A percentile compares a stretch with the other conserved stretches of the same genome.
Evolutionary conservation across 2,113 vertebrate species (phyloP).

Genomic region (Geococcyx californianus): DNA sequence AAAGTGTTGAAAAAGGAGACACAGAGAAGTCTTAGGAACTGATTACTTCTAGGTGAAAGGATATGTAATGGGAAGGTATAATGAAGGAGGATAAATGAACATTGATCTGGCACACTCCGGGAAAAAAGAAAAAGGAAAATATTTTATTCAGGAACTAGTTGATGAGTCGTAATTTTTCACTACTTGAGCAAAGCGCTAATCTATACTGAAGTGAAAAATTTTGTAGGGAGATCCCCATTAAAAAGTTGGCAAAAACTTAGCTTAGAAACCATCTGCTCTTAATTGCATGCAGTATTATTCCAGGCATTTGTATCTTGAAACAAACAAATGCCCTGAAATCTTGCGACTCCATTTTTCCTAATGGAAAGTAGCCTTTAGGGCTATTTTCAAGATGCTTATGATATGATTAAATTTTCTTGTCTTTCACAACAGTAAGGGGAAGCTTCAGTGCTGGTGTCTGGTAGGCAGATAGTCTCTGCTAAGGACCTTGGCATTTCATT

Average conservation of each 20-base stretch:
- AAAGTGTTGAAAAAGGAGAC: background rate
- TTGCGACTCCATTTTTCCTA: background rate
- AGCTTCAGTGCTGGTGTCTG: background rate
- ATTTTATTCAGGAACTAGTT: background rate
- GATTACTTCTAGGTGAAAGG: background rate
- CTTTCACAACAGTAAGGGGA: background rate
- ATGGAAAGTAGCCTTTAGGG: background rate
- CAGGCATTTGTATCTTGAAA: background rate
- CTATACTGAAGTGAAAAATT: background rate
- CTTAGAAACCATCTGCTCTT: background rate
- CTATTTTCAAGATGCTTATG: background rate
- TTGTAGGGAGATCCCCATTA: background rate
- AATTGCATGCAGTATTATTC: background rate
- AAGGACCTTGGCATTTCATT: background rate
- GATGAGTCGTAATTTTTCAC: fast-evolving
- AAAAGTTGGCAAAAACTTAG: background rate
- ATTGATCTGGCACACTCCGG: background rate
- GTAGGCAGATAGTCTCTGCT: background rate
- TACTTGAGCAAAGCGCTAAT: background rate
- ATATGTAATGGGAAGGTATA: background rate
- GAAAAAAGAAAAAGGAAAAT: background rate
- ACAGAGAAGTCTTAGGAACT: background rate
- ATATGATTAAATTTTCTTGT: background rate
- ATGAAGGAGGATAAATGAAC: background rate
- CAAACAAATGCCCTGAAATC: background rate